These are phyloP conservation scores for Psammodynastes pulverulentus DNA, from an alignment of 2,113 vertebrate species.

Conservation along the genomic window DNA sequence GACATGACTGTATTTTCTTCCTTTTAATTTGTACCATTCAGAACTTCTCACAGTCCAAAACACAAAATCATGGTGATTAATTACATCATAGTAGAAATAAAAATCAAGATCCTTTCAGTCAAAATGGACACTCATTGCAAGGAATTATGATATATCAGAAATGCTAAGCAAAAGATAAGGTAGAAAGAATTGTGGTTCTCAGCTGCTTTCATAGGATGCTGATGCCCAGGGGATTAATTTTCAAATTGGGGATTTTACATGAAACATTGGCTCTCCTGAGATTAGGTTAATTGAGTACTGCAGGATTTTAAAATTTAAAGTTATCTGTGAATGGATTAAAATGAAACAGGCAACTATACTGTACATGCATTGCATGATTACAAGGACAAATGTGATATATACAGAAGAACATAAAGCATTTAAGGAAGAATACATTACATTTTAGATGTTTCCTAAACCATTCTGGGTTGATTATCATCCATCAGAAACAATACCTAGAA, in stretches of 20 bases:
- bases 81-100: background rate
- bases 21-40: background rate
- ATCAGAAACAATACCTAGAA: background rate
- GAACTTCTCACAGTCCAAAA: background rate
- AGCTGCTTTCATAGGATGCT: background rate
- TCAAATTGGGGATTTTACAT: background rate
- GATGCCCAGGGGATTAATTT: background rate
- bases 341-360: background rate
- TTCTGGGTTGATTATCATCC: background rate
- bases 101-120: background rate
- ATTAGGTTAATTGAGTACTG: background rate
- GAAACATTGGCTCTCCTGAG: background rate
- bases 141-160: background rate
- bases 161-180: background rate
- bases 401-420: background rate
- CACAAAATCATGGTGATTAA: background rate
- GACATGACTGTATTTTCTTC: too few relatives aligned
- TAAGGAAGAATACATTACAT: background rate
- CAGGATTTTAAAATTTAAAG: background rate
- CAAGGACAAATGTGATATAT: background rate
- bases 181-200: background rate
- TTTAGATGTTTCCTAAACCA: background rate
- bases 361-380: background rate
- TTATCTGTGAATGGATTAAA: background rate
- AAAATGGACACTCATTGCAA: background rate